phyloP scores from a whole-genome alignment of 2,113 vertebrate genomes.

The Oreochromis spilurus region DNA sequence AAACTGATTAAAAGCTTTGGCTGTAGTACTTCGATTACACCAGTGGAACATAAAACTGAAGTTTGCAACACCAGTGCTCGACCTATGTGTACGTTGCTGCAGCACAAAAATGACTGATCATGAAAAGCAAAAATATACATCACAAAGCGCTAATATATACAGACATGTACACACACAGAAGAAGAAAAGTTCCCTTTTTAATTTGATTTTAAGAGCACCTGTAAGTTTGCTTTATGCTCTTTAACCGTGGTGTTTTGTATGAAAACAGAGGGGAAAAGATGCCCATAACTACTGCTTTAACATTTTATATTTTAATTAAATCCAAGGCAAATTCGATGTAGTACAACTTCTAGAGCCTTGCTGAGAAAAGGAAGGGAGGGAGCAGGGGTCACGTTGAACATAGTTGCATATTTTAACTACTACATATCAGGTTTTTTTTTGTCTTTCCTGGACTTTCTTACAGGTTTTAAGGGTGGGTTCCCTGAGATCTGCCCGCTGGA shows the following conservation, averaged over 20 bases:
- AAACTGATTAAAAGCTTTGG: conserved; percentile 24
- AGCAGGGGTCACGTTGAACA: background rate
- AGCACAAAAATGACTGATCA: conserved; percentile 41
- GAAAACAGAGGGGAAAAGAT: background rate
- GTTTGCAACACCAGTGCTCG: conserved; percentile 41
- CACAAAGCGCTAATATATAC: conserved; percentile 66
- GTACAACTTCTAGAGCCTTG: background rate
- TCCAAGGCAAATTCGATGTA: background rate
- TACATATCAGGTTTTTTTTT: background rate
- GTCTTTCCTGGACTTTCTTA: background rate
- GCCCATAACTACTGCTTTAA: background rate
- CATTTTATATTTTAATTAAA: background rate
- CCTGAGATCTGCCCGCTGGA: conserved; percentile 74
- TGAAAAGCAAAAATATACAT: conserved; percentile 63
- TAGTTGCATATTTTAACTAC: background rate
- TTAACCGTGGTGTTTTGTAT: background rate
- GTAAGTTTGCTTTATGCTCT: background rate
- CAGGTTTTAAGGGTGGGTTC: conserved; percentile 46
- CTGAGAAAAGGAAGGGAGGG: background rate
- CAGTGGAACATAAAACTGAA: conserved; percentile 8
- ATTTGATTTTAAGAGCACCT: background rate
- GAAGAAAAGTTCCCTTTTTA: background rate
- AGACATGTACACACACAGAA: conserved; percentile 43
- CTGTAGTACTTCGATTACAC: conserved; percentile 15
- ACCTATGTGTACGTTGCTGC: conserved; percentile 25